phyloP scores from a whole-genome alignment of 2,797 vertebrate genomes.

The Hippocampus kuda region DNA sequence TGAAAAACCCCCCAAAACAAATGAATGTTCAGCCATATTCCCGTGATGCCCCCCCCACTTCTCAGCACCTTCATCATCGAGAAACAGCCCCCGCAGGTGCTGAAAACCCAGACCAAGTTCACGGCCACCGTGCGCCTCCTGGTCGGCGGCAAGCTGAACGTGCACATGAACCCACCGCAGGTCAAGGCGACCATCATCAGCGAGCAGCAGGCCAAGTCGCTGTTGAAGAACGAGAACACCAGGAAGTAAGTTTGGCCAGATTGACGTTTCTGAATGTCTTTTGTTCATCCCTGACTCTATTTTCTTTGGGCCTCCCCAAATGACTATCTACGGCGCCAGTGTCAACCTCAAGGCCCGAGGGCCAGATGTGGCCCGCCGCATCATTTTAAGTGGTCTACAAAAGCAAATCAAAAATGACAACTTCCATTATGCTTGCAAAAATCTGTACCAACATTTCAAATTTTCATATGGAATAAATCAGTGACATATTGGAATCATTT shows the following conservation, averaged over 20 bases:
- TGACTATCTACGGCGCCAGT: no score
- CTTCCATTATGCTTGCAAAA: no score
- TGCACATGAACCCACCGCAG: slow-evolving; percentile 98
- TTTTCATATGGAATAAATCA: no score
- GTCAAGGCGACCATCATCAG: slow-evolving; percentile 98
- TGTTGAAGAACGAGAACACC: slow-evolving; percentile 94
- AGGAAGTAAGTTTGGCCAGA: slow-evolving; percentile 48
- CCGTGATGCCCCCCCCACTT: background rate
- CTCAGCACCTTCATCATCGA: slow-evolving; percentile 94
- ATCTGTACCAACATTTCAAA: no score
- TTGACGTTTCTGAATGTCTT: background rate
- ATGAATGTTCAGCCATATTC: background rate
- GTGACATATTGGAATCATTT: no score
- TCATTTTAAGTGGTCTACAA: no score
- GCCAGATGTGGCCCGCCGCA: no score
- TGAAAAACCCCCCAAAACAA: background rate
- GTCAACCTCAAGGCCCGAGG: no score
- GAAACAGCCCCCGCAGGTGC: slow-evolving; percentile 94
- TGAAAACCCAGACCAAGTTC: slow-evolving; percentile 96
- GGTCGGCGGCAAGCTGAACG: slow-evolving; percentile 92
- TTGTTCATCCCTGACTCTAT: background rate
- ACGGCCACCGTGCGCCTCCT: slow-evolving; percentile 89
- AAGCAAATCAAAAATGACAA: no score
- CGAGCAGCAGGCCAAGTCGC: slow-evolving; percentile 91
- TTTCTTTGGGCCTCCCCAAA: no score